Conservation (phyloP, 1,140 invertebrate species). For the Drosophila tristis region DNA sequence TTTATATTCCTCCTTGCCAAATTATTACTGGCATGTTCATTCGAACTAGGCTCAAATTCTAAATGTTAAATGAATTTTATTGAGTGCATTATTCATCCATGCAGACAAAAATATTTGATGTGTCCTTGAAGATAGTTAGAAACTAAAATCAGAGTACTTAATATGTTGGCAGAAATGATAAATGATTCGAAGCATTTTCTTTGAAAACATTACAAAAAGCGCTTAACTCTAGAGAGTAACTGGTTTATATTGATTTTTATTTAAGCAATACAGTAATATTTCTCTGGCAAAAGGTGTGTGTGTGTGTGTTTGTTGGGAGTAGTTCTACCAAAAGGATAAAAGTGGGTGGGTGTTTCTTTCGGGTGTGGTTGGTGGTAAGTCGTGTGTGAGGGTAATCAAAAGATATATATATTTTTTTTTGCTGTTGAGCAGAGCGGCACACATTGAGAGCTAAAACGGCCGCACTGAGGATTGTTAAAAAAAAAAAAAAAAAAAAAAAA, state of each 20-base stretch:
- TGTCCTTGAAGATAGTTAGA: slow-evolving; percentile 20
- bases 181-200: slow-evolving; percentile 55
- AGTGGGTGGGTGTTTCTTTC: slow-evolving; percentile 32
- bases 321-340: slow-evolving; percentile 38
- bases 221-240: slow-evolving; percentile 59
- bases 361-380: slow-evolving; percentile 19
- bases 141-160: slow-evolving; percentile 29
- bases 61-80: not conserved
- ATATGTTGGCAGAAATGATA: slow-evolving; percentile 56
- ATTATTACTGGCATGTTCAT: too few species aligned
- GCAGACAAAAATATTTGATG: slow-evolving; percentile 16
- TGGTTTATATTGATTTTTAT: slow-evolving; percentile 34
- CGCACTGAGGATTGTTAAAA: slow-evolving; percentile 12
- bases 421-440: slow-evolving; percentile 49
- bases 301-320: slow-evolving; percentile 32
- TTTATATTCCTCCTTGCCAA: too few species aligned
- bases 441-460: slow-evolving; percentile 29
- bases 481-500: slow-evolving; percentile 22
- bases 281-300: slow-evolving; percentile 7
- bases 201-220: slow-evolving; percentile 75
- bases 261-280: slow-evolving; percentile 39
- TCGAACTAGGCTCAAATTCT: too few species aligned
- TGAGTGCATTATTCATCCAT: not conserved
- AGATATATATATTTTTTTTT: slow-evolving; percentile 2
- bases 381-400: slow-evolving; percentile 29